These are phyloP conservation scores for Montipora sp. DNA, from an alignment of 64 coral and sea anemone genomes.

Conservation along the genomic window DNA sequence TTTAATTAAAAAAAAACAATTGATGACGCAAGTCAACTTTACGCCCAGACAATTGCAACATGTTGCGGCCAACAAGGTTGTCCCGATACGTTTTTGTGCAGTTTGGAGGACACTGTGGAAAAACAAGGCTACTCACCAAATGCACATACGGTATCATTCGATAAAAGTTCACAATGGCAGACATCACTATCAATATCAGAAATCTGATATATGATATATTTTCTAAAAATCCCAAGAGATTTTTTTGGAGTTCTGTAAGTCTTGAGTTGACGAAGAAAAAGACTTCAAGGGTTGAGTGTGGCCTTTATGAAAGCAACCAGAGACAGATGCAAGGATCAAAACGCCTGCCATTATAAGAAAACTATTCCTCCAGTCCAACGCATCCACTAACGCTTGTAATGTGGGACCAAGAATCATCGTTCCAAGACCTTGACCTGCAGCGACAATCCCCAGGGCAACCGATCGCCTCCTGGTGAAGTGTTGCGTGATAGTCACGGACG, in stretches of 20 bases:
- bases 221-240: conserved; percentile 11
- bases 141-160: conserved; percentile 28
- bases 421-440: conserved; percentile 14
- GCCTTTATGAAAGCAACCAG: neutral
- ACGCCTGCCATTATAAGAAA: conserved; percentile 7
- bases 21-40: too few relatives aligned
- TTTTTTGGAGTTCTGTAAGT: neutral
- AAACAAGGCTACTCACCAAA: neutral
- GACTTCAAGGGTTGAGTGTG: too few relatives aligned
- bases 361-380: conserved; percentile 21
- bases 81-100: too few relatives aligned
- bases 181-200: neutral
- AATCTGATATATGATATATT: too few relatives aligned
- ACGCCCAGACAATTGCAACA: too few relatives aligned
- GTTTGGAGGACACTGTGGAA: too few relatives aligned
- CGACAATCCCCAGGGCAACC: conserved; percentile 16
- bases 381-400: neutral
- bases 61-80: too few relatives aligned
- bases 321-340: neutral
- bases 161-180: neutral
- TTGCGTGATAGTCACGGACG: neutral
- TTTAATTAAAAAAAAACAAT: too few relatives aligned
- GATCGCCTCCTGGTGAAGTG: conserved; percentile 22
- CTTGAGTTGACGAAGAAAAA: neutral
- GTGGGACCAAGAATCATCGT: conserved; percentile 33